Base-by-base conservation (phyloP, 2,888 invertebrate genomes). In the Amiota mariae region DNA sequence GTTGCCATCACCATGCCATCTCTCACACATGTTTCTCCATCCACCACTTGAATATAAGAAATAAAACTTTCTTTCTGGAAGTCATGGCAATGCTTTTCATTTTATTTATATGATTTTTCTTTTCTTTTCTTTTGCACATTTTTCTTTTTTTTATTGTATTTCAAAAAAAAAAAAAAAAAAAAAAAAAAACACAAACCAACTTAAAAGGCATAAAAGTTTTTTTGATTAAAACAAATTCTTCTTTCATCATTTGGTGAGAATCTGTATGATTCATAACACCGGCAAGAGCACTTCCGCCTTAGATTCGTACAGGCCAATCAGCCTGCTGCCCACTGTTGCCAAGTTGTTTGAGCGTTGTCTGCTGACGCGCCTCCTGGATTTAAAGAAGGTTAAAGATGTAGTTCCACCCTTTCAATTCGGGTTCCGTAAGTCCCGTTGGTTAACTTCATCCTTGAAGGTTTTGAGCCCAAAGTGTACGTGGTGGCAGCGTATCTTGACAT, bases 111-210 rank as follows among this genome's bases (percentile, higher is more conserved):
- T 36, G 36, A 36, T 36, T 36, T 36, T 36, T 36, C 36, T 36
- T 36, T 36, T 36, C 36, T 24, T 24, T 24, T 3, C 24, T 24
- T 24, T 24, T n/a, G n/a, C n/a, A 36, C 36, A 36, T 71, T 70
- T 75, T 73, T 63, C 75, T 81, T 78, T 73, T 63, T 75, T 81
- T 78, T 72, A 73, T 76, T 77, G 78, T 79, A 51, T 36, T 75
- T 72, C 64, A 36, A 59, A 70, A 72, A 36, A 36, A 24, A 24
- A 24, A 24, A 1, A 1, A 24, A 24, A 24, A 24, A 24, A 74
- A 77, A 76, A 75, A 75, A n/a, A n/a, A n/a, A n/a, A n/a, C n/a
- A 24, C 24, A 24, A 1, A 24, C 24, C n/a, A n/a, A 24, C 24
- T 2, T 75, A 75, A 74, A 73, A 74, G 73, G 72, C 61, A 46